Percentiles rank a stretch among this genome's conserved stretches.
Conservation (phyloP, 2,113 vertebrate species). For the Jacana jacana region DNA sequence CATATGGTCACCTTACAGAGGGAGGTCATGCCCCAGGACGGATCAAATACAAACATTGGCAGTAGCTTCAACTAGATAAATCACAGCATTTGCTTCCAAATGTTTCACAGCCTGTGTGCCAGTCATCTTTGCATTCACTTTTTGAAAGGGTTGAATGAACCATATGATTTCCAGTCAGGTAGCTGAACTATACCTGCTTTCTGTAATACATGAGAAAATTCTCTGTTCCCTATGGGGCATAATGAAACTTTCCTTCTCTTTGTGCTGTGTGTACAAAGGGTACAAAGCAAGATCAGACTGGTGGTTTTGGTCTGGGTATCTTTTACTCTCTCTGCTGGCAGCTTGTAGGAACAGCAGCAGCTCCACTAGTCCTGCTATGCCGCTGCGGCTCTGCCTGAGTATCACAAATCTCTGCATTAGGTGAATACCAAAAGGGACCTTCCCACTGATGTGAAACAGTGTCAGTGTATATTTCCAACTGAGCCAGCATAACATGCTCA, state of each 20-base stretch:
- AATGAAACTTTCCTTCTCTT: neutral
- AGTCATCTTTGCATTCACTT: neutral
- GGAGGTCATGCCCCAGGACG: neutral
- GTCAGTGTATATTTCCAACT: neutral
- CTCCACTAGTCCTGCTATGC: neutral
- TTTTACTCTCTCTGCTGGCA: constrained; percentile 58
- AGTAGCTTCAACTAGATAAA: neutral
- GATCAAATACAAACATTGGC: neutral
- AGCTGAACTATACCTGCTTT: neutral
- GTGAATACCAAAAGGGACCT: neutral
- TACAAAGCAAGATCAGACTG: neutral
- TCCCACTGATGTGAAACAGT: neutral
- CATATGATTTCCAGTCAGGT: neutral
- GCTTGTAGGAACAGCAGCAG: neutral
- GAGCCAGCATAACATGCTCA: accelerated
- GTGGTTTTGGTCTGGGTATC: neutral
- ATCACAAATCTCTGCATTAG: neutral
- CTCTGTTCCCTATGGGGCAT: accelerated
- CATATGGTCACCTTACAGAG: accelerated
- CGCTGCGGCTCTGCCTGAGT: neutral
- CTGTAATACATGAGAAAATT: neutral
- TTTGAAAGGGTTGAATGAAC: neutral
- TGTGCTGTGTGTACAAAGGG: neutral
- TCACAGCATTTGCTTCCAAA: neutral
- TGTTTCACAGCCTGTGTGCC: neutral